Evolutionary conservation across 2,888 invertebrate species (phyloP).

Genomic region (Nineta flava): DNA sequence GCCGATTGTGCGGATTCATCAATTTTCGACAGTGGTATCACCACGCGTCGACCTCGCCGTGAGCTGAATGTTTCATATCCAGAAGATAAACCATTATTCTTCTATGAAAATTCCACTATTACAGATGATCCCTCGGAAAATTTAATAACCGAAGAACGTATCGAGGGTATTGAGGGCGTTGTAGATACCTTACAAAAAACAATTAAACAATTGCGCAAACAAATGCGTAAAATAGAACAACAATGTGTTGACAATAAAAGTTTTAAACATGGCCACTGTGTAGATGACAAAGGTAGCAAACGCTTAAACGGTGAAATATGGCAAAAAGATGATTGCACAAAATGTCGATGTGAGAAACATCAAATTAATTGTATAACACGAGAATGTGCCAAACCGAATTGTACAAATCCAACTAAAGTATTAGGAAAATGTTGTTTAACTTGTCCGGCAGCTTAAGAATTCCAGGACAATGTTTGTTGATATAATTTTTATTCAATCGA

Average conservation of each 20-base stretch:
- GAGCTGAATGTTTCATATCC: constrained; percentile 16
- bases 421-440: constrained; percentile 30
- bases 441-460: constrained; percentile 17
- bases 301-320: constrained; percentile 31
- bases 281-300: constrained; percentile 26
- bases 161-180: constrained; percentile 35
- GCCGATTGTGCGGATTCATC: constrained; percentile 27
- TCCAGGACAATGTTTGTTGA: too few species aligned
- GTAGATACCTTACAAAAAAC: constrained; percentile 34
- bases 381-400: constrained; percentile 26
- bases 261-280: constrained; percentile 22
- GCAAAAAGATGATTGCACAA: constrained; percentile 31
- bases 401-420: constrained; percentile 23
- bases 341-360: constrained; percentile 30
- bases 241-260: constrained; percentile 15
- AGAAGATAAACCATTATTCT: constrained; percentile 11
- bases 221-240: constrained; percentile 28
- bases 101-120: constrained; percentile 8
- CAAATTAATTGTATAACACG: constrained; percentile 30
- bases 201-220: constrained; percentile 32
- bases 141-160: constrained; percentile 29
- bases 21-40: constrained; percentile 22
- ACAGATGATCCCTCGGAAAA: constrained; percentile 15
- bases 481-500: too few species aligned
- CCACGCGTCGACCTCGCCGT: constrained; percentile 20